These are phyloP conservation scores for Sciurus carolinensis DNA, from an alignment of 2,797 vertebrate genomes.

Conservation along the genomic window DNA sequence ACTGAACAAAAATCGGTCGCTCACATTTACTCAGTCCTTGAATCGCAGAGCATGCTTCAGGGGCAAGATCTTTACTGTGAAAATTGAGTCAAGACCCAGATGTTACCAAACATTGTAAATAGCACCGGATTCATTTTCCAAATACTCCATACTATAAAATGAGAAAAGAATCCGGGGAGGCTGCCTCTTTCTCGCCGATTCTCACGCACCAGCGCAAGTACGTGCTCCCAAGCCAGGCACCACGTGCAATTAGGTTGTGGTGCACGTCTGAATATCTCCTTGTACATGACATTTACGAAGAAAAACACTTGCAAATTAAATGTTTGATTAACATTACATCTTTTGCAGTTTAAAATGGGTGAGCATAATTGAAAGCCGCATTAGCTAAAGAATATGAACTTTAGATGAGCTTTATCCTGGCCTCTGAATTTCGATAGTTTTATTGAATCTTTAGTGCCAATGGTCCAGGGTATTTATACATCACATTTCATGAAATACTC, in stretches of 20 bases:
- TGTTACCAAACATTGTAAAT: slow-evolving; percentile 82
- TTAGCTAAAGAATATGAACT: slow-evolving; percentile 90
- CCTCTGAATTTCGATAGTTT: slow-evolving; percentile 84
- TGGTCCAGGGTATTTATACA: not conserved
- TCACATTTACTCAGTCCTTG: slow-evolving; percentile 32
- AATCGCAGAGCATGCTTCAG: slow-evolving; percentile 58
- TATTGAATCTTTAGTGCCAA: slow-evolving; percentile 83
- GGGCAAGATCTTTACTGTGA: slow-evolving; percentile 63
- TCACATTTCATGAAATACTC: slow-evolving; percentile 35
- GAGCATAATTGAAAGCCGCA: slow-evolving; percentile 89
- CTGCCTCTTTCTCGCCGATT: not conserved
- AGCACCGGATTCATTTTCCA: slow-evolving; percentile 71
- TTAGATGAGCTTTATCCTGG: slow-evolving; percentile 86
- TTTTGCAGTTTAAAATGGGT: slow-evolving; percentile 90
- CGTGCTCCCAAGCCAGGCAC: slow-evolving; percentile 79
- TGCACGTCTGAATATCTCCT: slow-evolving; percentile 89
- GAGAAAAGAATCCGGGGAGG: slow-evolving; percentile 6
- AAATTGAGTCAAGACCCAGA: slow-evolving; percentile 60
- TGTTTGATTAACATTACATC: slow-evolving; percentile 92
- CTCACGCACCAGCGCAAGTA: slow-evolving; percentile 75
- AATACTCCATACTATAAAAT: slow-evolving; percentile 25
- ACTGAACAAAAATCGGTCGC: not conserved
- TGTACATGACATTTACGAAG: slow-evolving; percentile 91
- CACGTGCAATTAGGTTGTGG: slow-evolving; percentile 87
- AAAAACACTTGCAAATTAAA: slow-evolving; percentile 92